Base-by-base conservation (phyloP, 1,140 invertebrate species). In the Lepidurus couesii region DNA sequence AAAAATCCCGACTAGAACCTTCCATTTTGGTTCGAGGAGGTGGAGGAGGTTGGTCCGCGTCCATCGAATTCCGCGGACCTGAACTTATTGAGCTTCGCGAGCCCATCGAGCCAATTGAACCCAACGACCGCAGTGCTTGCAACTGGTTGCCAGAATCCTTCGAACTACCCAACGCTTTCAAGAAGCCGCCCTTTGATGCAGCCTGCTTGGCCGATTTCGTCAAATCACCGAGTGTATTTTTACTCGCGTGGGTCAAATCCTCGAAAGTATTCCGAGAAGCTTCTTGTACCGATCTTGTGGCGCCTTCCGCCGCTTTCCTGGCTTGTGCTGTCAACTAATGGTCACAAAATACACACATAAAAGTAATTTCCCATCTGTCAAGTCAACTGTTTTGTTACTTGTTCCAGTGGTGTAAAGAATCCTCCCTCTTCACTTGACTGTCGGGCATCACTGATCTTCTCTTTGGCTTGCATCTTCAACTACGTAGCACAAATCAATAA, bases 181-280 rank as follows among this genome's bases (percentile, higher is more conserved):
- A 84, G 47, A 95, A 86, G 75, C 93, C 93, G 84, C 95, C 95
- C 82, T 95, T 95, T 1, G 91, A 87, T 13, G 92, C 93, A 13
- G 88, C 93, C 86, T 95, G 93, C 82, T 94, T 94, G 5, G 94
- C 94, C 83, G 92, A 93, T 84, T 96, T 96, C 0, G 94, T 96
- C n/a, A 95, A 86, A 84, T 95, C 94, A 10, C 92, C 93, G 1
- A 95, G 86, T 0, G 93, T 95, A 82, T 93, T 94, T 84, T 94
- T 95, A 82, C 93, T 95, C 0, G 93, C 93, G 90, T 82, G 93
- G 84, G 94, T 95, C 80, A 93, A 94, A 0, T 93, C 93, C 86
- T 95, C 93, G 24, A 95, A 82, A 0, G 94, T 94, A 77, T 90
- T 91, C 83, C 95, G 95, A 0, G 92, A 92, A 7, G 89, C 92